These are phyloP conservation scores for Erynnis tages DNA, from an alignment of 2,888 invertebrate species.

Conservation along the genomic window DNA sequence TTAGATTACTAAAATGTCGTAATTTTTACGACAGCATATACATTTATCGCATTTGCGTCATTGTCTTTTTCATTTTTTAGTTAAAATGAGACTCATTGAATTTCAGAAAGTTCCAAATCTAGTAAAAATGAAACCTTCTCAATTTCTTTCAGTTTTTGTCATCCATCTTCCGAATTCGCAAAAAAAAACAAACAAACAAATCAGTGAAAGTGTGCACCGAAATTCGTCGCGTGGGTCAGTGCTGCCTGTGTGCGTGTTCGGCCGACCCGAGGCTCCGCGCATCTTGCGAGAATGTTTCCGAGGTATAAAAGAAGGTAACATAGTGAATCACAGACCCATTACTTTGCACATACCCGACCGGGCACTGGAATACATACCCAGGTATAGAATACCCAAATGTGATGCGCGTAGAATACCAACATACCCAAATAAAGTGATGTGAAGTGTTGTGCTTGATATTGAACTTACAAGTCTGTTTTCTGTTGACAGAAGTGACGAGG, in stretches of 20 bases:
- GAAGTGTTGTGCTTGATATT: constrained; percentile 39
- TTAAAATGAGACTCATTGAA: not conserved
- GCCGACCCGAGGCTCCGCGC: constrained; percentile 59
- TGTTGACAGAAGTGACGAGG: constrained; percentile 69
- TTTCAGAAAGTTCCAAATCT: too few relatives aligned
- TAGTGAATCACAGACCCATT: constrained; percentile 69
- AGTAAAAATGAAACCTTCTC: not conserved
- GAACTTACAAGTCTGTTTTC: constrained; percentile 53
- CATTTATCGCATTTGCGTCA: too few relatives aligned
- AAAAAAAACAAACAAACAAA: not conserved
- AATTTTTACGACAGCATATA: too few relatives aligned
- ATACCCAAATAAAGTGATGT: constrained; percentile 32
- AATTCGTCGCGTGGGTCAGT: constrained; percentile 46
- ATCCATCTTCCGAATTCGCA: not conserved
- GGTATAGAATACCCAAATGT: constrained; percentile 37
- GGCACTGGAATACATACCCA: constrained; percentile 36
- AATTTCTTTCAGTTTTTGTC: not conserved
- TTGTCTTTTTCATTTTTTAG: too few relatives aligned
- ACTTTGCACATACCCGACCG: constrained; percentile 57
- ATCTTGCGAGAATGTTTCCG: constrained; percentile 75
- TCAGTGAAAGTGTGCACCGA: constrained; percentile 58
- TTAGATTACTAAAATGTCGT: too few relatives aligned
- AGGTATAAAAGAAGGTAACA: constrained; percentile 77
- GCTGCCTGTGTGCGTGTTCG: constrained; percentile 52
- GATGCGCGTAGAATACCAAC: too few relatives aligned